Conservation (phyloP, 2,113 vertebrate genomes). For the Archilochus colubris region DNA sequence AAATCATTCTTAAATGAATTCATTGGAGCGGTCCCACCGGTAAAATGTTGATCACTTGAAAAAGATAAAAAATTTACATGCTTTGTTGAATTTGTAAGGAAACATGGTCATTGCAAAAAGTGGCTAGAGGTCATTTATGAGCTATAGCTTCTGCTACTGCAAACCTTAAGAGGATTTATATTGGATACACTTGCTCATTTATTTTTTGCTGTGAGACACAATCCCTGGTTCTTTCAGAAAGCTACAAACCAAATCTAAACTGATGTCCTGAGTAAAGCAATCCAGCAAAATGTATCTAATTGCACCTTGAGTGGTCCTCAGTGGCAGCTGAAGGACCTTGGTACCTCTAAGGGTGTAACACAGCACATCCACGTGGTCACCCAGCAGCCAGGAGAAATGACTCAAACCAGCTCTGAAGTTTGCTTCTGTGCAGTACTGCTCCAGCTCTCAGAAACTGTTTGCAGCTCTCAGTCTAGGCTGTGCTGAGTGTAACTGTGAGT, state of each 20-base stretch:
- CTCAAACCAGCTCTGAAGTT: background rate
- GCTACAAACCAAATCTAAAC: background rate
- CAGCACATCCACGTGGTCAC: fast-evolving
- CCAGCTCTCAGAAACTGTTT: background rate
- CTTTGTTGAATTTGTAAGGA: conserved; percentile 36
- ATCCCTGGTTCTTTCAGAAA: background rate
- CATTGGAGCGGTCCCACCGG: background rate
- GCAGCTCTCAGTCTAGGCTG: fast-evolving
- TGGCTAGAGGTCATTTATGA: conserved; percentile 37
- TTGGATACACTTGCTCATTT: conserved; percentile 32
- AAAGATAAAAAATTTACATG: conserved; percentile 56
- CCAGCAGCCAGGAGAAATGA: background rate
- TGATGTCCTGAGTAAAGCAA: conserved; percentile 5
- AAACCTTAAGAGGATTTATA: conserved; percentile 16
- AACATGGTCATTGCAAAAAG: background rate
- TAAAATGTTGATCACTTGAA: conserved; percentile 37
- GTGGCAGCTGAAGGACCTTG: background rate
- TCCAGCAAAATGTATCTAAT: background rate
- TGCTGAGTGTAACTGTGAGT: background rate
- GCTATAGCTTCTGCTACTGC: background rate
- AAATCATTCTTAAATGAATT: conserved; percentile 63
- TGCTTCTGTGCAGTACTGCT: background rate
- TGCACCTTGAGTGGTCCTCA: background rate
- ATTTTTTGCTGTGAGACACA: background rate
- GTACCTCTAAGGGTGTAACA: background rate